Evolutionary conservation across 2,888 invertebrate species (phyloP).

Genomic region (Gerris lacustris): DNA sequence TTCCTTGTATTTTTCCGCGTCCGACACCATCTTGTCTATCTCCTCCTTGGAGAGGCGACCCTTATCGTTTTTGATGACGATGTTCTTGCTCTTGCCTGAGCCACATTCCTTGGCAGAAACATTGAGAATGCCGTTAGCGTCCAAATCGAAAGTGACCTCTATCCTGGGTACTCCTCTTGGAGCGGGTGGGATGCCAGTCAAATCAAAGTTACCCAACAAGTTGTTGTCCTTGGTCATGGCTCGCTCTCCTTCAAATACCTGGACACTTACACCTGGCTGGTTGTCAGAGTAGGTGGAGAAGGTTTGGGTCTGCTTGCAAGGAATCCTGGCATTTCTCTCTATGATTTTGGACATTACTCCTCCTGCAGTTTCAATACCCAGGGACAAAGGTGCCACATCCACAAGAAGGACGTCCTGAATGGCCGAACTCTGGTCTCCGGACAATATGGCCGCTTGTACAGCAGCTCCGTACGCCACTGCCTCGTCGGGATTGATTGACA

Average conservation of each 20-base stretch:
- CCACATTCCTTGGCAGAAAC: constrained; percentile 38
- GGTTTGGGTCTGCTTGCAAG: constrained; percentile 46
- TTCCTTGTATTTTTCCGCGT: constrained; percentile 36
- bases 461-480: constrained; percentile 72
- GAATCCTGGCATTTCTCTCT: constrained; percentile 40
- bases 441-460: constrained; percentile 65
- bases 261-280: constrained; percentile 77
- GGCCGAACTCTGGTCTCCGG: constrained; percentile 42
- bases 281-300: constrained; percentile 88
- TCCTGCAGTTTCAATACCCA: constrained; percentile 66
- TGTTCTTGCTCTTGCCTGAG: constrained; percentile 38
- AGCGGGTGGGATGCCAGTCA: constrained; percentile 61
- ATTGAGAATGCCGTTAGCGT: constrained; percentile 41
- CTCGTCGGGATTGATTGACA: constrained; percentile 65
- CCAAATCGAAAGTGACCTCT: constrained; percentile 63
- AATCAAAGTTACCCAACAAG: constrained; percentile 63
- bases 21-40: constrained; percentile 39
- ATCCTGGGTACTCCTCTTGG: constrained; percentile 68
- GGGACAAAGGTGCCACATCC: constrained; percentile 55
- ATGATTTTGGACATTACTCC: constrained; percentile 54
- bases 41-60: constrained; percentile 41
- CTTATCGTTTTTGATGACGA: constrained; percentile 41
- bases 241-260: constrained; percentile 69
- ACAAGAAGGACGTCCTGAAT: constrained; percentile 61
- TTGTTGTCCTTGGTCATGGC: constrained; percentile 87